Base-by-base conservation (phyloP, 1,140 invertebrate species). In the Ridgeia piscesae region DNA sequence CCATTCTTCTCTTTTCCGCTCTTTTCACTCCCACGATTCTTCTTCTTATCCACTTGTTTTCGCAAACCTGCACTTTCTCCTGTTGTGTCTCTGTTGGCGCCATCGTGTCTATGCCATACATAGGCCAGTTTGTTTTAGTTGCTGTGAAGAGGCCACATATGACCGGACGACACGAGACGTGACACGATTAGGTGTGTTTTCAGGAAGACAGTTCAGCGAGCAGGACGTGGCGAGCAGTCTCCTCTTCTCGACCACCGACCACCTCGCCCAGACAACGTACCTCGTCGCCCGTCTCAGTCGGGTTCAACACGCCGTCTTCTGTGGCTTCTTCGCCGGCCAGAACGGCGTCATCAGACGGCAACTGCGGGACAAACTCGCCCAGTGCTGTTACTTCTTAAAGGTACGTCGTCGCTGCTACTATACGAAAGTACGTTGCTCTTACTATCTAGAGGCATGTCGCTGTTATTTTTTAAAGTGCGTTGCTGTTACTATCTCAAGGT, bases 241-340 rank as follows among this genome's bases (percentile, higher is more conserved):
- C 17, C 90, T 91, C 35, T 92, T 91, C 42, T 34, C 34, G 6
- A 92, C 91, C 14, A 92, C 92, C 31, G 92, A 92, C 31, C 89
- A 92, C 31, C 33, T 92, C 89, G 48, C 92, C n/a, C 89, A 92
- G 34, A 92, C 92, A 42, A 91, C 35, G 11, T 92, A 92, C 50
- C 91, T 92, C 21, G 90, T 91, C 1, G 92, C 92, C 33, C 91
- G 91, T 27, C n/a, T 21, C 88, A 31, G 91, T 27, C 42, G 77
- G 27, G 48, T 92, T 27, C 42, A 91, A 21, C 48, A n/a, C n/a
- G 92, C 91, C 31, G 58, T 92, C 33, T 77, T 92, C 89, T 92
- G 92, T 33, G 92, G 92, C 33, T 92, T 91, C 27, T 92, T 92
- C 90, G 33, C 91, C 35, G 34, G 77, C 4, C 33, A 58, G 42